phyloP scores from a whole-genome alignment of 2,797 vertebrate genomes.

The Myotis planiceps region DNA sequence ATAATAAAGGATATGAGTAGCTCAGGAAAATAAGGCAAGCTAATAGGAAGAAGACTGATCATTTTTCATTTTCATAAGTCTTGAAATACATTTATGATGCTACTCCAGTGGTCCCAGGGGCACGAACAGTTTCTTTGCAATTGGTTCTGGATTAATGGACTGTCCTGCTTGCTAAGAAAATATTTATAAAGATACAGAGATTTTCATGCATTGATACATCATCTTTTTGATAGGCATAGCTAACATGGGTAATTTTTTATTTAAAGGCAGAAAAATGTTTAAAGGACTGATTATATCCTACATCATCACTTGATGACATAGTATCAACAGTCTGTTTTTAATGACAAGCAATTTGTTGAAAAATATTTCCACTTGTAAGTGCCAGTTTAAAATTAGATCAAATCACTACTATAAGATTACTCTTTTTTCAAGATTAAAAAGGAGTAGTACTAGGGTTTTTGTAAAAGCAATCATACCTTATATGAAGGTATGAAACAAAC shows the following conservation, averaged over 20 bases:
- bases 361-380: constrained; percentile 73
- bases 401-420: constrained; percentile 63
- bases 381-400: constrained; percentile 80
- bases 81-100: constrained; percentile 15
- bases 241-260: constrained; percentile 79
- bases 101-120: constrained; percentile 56
- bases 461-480: constrained; percentile 16
- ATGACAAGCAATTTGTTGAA: constrained; percentile 81
- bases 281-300: constrained; percentile 82
- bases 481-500: neutral
- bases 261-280: constrained; percentile 81
- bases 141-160: constrained; percentile 76
- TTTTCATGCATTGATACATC: constrained; percentile 79
- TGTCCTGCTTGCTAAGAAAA: constrained; percentile 81
- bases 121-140: constrained; percentile 52
- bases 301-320: constrained; percentile 78
- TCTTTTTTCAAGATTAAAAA: constrained; percentile 68
- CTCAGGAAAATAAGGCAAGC: constrained; percentile 54
- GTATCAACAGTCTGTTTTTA: constrained; percentile 82
- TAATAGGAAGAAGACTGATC: constrained; percentile 34
- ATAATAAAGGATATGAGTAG: constrained; percentile 51
- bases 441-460: neutral
- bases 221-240: constrained; percentile 77
- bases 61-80: constrained; percentile 66
- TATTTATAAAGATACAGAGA: constrained; percentile 83